Conservation (phyloP, 2,113 vertebrate genomes). For the Synchiropus splendidus region DNA sequence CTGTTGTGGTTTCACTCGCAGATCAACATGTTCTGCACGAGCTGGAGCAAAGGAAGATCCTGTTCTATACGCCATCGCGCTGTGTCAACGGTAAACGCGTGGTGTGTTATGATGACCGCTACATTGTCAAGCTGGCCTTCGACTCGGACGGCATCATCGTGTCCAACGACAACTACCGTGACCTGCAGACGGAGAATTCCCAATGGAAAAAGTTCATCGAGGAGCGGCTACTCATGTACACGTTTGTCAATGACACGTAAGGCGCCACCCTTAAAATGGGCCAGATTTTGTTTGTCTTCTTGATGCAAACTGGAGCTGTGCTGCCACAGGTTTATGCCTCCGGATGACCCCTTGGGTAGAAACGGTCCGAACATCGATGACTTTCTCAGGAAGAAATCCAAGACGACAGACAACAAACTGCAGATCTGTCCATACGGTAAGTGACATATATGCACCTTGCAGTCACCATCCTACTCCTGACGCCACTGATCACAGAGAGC, state of each 20-base stretch:
- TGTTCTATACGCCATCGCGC: conserved; percentile 81
- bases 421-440: conserved; percentile 82
- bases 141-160: conserved; percentile 79
- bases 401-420: conserved; percentile 64
- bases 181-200: conserved; percentile 80
- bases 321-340: conserved; percentile 82
- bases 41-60: conserved; percentile 73
- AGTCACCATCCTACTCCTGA: too few relatives aligned
- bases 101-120: conserved; percentile 85
- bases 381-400: conserved; percentile 75
- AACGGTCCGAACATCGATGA: conserved; percentile 77
- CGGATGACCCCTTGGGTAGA: conserved; percentile 84
- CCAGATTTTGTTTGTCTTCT: not conserved
- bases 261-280: too few relatives aligned
- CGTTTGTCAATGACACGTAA: conserved; percentile 69
- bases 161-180: conserved; percentile 87
- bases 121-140: conserved; percentile 80
- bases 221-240: conserved; percentile 86
- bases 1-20: conserved; percentile 22
- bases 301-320: not conserved
- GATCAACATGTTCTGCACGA: conserved; percentile 79
- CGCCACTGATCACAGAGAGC: too few relatives aligned
- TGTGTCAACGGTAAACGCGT: conserved; percentile 81
- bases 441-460: too few relatives aligned
- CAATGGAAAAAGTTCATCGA: conserved; percentile 91